A percentile compares a stretch with the other conserved stretches of the same genome.
phyloP scores from a whole-genome alignment of 2,113 vertebrate genomes.

The Girardinichthys multiradiatus region DNA sequence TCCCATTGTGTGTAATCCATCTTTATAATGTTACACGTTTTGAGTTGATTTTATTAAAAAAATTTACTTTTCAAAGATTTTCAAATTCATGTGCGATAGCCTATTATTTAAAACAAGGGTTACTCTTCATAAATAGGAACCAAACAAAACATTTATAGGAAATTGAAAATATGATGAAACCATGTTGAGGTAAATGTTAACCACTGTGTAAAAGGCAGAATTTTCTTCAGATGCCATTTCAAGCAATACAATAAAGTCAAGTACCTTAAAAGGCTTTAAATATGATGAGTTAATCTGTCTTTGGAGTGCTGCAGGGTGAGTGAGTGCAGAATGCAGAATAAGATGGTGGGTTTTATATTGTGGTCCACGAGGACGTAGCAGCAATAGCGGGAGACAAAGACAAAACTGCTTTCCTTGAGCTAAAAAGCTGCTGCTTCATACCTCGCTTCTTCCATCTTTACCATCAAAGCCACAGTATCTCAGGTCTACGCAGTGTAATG shows the following conservation, averaged over 20 bases:
- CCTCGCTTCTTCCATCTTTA: neutral
- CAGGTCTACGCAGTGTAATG: conserved; percentile 8
- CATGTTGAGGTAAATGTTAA: neutral
- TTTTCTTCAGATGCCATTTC: conserved; percentile 7
- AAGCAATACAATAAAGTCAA: conserved; percentile 12
- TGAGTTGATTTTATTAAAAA: too few species aligned
- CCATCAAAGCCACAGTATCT: conserved; percentile 18
- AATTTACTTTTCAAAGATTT: too few species aligned
- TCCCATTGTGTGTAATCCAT: too few species aligned
- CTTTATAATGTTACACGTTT: too few species aligned
- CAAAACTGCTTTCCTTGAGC: conserved; percentile 5
- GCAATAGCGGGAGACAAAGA: neutral
- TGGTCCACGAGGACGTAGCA: neutral
- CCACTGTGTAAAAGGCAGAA: conserved; percentile 7
- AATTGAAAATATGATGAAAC: too few species aligned
- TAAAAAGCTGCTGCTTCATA: neutral
- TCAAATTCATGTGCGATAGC: too few species aligned
- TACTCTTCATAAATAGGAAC: too few species aligned
- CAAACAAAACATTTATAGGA: too few species aligned
- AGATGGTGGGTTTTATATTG: neutral
- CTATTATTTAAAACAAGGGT: too few species aligned
- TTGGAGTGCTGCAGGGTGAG: conserved; percentile 12
- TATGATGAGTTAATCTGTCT: conserved; percentile 22
- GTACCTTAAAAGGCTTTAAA: conserved; percentile 2
- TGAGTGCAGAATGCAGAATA: conserved; percentile 1